These are phyloP conservation scores for Chironomus tentans DNA, from an alignment of 2,888 invertebrate genomes.

Conservation along the genomic window DNA sequence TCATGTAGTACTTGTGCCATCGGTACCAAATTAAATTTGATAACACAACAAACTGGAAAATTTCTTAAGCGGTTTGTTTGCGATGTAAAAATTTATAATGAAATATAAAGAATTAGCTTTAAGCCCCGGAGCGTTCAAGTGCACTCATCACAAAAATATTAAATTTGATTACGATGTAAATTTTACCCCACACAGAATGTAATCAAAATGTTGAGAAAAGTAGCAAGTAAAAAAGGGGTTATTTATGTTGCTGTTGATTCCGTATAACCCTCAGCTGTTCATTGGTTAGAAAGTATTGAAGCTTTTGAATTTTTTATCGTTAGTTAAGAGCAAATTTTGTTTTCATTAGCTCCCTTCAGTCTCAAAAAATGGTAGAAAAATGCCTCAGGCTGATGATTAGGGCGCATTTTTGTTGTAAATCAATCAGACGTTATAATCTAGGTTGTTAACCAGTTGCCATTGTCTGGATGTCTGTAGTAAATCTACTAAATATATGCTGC, in stretches of 20 bases:
- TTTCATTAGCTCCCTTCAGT: constrained; percentile 7
- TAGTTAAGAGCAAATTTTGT: neutral
- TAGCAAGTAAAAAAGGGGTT: neutral
- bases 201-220: neutral
- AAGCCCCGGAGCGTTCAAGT: neutral
- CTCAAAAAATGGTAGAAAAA: no score
- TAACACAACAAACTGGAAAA: no score
- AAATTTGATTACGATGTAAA: constrained; percentile 14
- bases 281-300: neutral
- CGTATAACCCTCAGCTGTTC: neutral
- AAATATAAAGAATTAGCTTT: constrained; percentile 6
- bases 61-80: no score
- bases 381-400: no score
- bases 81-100: neutral
- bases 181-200: neutral
- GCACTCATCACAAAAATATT: neutral
- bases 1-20: no score
- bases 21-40: no score
- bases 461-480: no score
- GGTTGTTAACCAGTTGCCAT: no score
- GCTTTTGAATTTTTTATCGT: constrained; percentile 13
- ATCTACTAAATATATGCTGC: no score
- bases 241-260: neutral
- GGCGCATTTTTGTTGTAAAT: no score
- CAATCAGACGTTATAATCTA: no score